Evolutionary conservation across 2,888 invertebrate genomes (phyloP).

Genomic region (Eupithecia centaureata): DNA sequence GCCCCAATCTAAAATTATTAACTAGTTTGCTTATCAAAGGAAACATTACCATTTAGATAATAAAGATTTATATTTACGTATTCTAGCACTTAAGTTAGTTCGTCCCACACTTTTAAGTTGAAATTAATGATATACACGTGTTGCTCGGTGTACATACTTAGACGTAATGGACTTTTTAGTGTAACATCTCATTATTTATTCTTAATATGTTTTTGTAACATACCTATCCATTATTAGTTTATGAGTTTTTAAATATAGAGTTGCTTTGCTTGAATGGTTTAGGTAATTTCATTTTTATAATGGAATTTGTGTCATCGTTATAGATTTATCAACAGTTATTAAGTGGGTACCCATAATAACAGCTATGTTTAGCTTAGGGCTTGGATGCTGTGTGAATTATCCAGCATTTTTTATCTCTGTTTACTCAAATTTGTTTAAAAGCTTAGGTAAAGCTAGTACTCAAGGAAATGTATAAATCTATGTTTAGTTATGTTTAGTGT

Average conservation of each 20-base stretch:
- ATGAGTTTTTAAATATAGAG: slow-evolving; percentile 6
- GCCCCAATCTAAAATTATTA: slow-evolving; percentile 36
- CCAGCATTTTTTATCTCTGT: no score
- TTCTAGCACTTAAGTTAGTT: slow-evolving; percentile 58
- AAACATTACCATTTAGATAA: slow-evolving; percentile 66
- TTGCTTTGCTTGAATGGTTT: background rate
- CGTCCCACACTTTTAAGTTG: slow-evolving; percentile 51
- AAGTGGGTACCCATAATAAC: no score
- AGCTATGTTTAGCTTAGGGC: no score
- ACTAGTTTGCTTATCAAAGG: slow-evolving; percentile 42
- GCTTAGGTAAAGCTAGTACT: background rate
- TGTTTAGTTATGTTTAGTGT: no score
- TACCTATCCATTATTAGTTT: slow-evolving; percentile 8
- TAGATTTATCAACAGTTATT: background rate
- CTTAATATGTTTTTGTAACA: slow-evolving; percentile 16
- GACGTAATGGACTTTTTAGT: slow-evolving; percentile 38
- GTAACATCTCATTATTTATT: slow-evolving; percentile 24
- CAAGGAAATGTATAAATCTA: background rate
- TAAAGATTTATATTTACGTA: slow-evolving; percentile 60
- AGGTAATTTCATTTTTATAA: background rate
- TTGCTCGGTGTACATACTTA: slow-evolving; percentile 46
- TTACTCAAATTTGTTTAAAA: no score
- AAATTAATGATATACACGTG: slow-evolving; percentile 65
- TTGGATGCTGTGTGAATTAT: no score
- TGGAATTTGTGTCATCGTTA: background rate